Conservation (phyloP, 2,797 vertebrate genomes). For the Labeo calbasu region DNA sequence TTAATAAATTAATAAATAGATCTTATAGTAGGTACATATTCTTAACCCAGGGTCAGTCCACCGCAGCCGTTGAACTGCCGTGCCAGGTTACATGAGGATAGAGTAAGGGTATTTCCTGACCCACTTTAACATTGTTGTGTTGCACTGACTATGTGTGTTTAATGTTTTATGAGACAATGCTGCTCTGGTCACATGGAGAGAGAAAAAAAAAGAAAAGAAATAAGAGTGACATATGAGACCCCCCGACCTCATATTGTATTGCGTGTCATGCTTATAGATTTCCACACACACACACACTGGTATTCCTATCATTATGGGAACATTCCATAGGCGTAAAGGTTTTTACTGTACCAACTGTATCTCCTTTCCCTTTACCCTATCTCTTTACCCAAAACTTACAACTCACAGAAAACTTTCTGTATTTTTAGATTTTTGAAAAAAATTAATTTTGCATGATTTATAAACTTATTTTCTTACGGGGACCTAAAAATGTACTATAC, state of each 20-base stretch:
- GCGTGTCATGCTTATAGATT: neutral
- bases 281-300: neutral
- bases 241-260: neutral
- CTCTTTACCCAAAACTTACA: no score
- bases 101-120: conserved; percentile 29
- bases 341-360: no score
- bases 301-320: no score
- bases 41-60: neutral
- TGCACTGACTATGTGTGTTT: neutral
- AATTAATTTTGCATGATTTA: no score
- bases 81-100: conserved; percentile 22
- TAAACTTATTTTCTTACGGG: no score
- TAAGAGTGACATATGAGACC: neutral
- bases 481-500: no score
- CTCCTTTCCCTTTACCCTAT: no score
- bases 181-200: neutral
- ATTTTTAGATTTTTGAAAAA: no score
- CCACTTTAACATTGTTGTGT: neutral
- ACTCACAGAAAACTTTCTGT: no score
- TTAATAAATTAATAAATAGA: neutral
- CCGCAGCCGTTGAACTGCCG: neutral
- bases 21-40: neutral
- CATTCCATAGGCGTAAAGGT: no score
- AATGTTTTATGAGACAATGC: conserved; percentile 23
- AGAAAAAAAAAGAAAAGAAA: neutral